phyloP scores from a whole-genome alignment of 2,797 vertebrate genomes.

The Molossus molossus region DNA sequence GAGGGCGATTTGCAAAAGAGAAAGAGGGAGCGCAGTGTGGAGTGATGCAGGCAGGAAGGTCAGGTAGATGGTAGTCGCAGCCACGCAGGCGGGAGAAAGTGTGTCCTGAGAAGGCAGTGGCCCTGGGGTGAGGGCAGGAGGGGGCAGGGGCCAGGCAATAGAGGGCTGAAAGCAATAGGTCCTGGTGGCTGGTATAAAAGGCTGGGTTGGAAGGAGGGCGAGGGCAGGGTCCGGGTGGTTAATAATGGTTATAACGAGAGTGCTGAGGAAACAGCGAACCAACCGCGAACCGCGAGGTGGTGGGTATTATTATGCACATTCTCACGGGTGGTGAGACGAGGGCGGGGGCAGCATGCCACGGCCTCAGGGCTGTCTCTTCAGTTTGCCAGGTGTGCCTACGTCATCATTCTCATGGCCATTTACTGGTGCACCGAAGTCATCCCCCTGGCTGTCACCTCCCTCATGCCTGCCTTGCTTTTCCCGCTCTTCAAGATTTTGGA shows the following conservation, averaged over 20 bases:
- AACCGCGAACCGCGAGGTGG: background rate
- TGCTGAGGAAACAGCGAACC: background rate
- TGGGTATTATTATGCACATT: background rate
- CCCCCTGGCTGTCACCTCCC: slow-evolving; percentile 95
- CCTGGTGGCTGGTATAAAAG: background rate
- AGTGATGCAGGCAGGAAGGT: background rate
- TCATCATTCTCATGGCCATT: slow-evolving; percentile 96
- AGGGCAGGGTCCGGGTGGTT: background rate
- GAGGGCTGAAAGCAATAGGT: background rate
- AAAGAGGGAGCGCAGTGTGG: background rate
- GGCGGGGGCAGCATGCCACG: fast-evolving
- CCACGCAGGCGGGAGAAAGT: background rate
- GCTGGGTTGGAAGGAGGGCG: background rate
- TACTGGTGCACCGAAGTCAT: slow-evolving; percentile 98
- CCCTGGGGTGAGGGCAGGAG: fast-evolving
- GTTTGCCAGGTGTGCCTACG: slow-evolving; percentile 95
- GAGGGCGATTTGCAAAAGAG: background rate
- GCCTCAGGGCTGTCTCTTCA: slow-evolving; percentile 84
- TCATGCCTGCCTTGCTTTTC: slow-evolving; percentile 96
- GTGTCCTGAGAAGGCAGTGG: background rate
- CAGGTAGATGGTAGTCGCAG: background rate
- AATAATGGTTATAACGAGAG: background rate
- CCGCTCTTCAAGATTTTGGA: slow-evolving; percentile 95
- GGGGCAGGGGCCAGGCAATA: background rate
- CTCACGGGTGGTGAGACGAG: background rate